Percentiles rank a stretch among this genome's conserved stretches.
Evolutionary conservation across 1,140 invertebrate genomes (phyloP).

Genomic region (Drosophila bipectinata): DNA sequence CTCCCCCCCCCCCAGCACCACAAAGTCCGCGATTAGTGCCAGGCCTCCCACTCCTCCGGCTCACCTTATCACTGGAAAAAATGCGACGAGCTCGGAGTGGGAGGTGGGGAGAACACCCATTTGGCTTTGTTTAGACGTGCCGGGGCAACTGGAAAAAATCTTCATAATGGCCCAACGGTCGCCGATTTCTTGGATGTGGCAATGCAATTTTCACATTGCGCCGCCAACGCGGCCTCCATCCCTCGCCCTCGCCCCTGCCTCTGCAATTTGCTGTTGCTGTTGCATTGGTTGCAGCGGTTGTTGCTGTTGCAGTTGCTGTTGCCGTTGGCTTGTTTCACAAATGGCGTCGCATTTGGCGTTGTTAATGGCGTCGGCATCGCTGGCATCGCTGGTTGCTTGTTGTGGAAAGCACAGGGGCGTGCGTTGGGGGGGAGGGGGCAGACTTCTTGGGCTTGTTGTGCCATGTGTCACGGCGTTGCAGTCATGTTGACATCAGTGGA

Average conservation of each 20-base stretch:
- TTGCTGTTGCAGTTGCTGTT: constrained; percentile 46
- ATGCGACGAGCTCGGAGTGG: neutral
- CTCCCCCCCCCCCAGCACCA: constrained; percentile 6
- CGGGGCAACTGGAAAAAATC: constrained; percentile 76
- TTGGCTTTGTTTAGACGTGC: constrained; percentile 77
- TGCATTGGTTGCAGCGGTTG: constrained; percentile 12
- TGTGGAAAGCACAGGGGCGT: constrained; percentile 28
- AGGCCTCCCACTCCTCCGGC: constrained; percentile 9
- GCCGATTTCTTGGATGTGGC: constrained; percentile 56
- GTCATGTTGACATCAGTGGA: constrained; percentile 79
- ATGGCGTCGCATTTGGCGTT: constrained; percentile 80
- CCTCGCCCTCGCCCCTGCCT: neutral
- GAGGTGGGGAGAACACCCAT: constrained; percentile 62
- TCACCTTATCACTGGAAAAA: constrained; percentile 35
- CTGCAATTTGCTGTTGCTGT: constrained; percentile 65
- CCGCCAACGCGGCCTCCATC: constrained; percentile 10
- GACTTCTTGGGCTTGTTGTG: constrained; percentile 80
- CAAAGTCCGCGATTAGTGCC: constrained; percentile 64
- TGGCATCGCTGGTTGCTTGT: constrained; percentile 52
- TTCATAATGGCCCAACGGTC: constrained; percentile 77
- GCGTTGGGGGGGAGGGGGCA: constrained; percentile 22
- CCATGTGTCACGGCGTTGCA: constrained; percentile 80
- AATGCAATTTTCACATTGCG: constrained; percentile 72
- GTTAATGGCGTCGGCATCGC: constrained; percentile 71
- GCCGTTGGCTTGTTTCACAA: constrained; percentile 77